Conservation (phyloP, 2,888 invertebrate species). For the Nomada fabriciana region DNA sequence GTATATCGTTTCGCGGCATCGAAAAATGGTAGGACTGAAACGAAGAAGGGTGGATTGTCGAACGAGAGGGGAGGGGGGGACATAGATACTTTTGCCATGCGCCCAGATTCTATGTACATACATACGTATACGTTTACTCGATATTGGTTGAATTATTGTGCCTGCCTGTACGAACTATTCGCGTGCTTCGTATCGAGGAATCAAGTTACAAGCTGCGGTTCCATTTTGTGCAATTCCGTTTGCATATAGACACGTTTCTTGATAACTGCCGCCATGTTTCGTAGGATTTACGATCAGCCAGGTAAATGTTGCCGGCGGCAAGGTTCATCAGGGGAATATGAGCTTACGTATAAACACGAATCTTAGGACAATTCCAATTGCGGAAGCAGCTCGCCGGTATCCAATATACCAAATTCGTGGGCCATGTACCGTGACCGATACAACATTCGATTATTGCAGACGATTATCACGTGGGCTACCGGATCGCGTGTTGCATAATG, state of each 20-base stretch:
- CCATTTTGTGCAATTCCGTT: slow-evolving; percentile 70
- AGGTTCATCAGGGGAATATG: slow-evolving; percentile 50
- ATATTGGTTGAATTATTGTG: slow-evolving; percentile 68
- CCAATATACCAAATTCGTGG: background rate
- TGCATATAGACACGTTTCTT: slow-evolving; percentile 71
- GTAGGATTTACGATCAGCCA: slow-evolving; percentile 61
- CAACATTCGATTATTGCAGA: slow-evolving; percentile 19
- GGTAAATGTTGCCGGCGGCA: slow-evolving; percentile 54
- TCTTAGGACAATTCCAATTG: slow-evolving; percentile 44
- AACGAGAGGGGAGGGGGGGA: background rate
- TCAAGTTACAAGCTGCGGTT: slow-evolving; percentile 70
- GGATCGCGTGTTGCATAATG: background rate
- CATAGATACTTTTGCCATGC: too few species aligned
- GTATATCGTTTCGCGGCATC: slow-evolving; percentile 46
- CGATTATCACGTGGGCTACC: background rate
- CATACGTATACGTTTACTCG: slow-evolving; percentile 26
- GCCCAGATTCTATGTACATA: background rate
- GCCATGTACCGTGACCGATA: background rate
- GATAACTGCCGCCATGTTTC: slow-evolving; percentile 64
- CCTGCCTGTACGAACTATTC: slow-evolving; percentile 63
- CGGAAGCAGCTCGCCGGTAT: background rate
- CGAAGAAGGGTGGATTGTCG: background rate
- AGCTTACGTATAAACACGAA: slow-evolving; percentile 43
- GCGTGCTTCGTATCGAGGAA: slow-evolving; percentile 69
- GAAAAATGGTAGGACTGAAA: background rate